A percentile compares a stretch with the other conserved stretches of the same genome.
phyloP scores from a whole-genome alignment of 2,797 vertebrate genomes.

The Mycteria americana region DNA sequence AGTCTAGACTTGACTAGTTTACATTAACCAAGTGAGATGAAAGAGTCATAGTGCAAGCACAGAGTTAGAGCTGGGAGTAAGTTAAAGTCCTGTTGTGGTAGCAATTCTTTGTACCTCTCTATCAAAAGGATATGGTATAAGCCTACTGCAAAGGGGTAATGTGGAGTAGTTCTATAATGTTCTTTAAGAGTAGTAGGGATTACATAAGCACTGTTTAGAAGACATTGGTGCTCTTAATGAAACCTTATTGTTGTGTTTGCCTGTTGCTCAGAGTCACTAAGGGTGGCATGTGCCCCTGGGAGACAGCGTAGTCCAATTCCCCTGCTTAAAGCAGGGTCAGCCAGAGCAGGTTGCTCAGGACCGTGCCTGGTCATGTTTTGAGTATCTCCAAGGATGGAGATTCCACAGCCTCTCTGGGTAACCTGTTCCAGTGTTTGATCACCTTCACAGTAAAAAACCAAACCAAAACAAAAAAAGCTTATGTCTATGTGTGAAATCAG shows the following conservation, averaged over 20 bases:
- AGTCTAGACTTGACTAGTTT: neutral
- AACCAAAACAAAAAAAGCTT: neutral
- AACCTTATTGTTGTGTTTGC: neutral
- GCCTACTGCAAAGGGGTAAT: neutral
- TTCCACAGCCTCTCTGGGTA: neutral
- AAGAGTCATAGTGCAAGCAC: neutral
- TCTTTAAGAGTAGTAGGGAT: neutral
- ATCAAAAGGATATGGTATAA: neutral
- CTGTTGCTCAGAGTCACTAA: neutral
- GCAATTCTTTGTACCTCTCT: neutral
- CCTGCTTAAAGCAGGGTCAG: neutral
- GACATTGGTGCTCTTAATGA: neutral
- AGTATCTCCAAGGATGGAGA: neutral
- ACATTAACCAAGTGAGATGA: neutral
- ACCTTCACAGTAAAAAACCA: neutral
- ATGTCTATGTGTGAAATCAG: neutral
- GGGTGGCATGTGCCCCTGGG: neutral
- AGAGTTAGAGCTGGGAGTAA: neutral
- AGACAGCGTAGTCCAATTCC: neutral
- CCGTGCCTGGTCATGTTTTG: neutral
- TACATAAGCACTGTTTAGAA: neutral
- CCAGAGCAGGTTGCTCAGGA: neutral
- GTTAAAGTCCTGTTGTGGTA: neutral
- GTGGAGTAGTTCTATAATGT: neutral
- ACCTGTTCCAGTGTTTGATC: neutral